These are phyloP conservation scores for Heliconius himera DNA, from an alignment of 1,140 invertebrate species.

Conservation along the genomic window DNA sequence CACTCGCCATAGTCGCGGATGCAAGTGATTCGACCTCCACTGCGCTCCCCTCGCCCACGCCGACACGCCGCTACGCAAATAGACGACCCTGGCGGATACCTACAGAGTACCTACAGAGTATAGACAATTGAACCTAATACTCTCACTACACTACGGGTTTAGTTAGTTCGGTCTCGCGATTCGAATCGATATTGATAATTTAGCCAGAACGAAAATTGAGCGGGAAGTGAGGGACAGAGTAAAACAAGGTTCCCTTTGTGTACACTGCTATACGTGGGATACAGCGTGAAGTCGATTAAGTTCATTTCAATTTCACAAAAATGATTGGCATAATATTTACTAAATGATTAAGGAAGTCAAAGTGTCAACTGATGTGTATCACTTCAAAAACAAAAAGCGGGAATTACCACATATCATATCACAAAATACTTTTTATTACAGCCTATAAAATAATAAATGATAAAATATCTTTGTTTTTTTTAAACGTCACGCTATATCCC, in stretches of 20 bases:
- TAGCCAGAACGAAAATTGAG: too few species aligned
- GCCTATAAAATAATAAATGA: background rate
- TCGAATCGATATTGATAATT: too few species aligned
- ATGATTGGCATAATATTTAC: background rate
- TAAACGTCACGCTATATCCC: too few species aligned
- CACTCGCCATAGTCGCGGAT: background rate
- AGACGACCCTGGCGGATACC: slow-evolving; percentile 30
- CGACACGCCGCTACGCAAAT: slow-evolving; percentile 31
- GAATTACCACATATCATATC: background rate
- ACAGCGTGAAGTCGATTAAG: too few species aligned
- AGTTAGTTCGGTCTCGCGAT: background rate
- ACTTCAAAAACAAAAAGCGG: background rate
- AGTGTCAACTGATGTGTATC: background rate
- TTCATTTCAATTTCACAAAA: background rate
- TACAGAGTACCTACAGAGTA: background rate
- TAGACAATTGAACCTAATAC: slow-evolving; percentile 25
- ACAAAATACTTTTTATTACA: background rate
- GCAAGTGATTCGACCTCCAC: slow-evolving; percentile 59
- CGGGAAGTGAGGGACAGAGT: too few species aligned
- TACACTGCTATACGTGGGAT: background rate
- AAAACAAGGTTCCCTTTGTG: background rate
- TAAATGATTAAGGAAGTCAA: background rate
- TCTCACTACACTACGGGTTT: background rate
- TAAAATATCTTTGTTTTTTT: background rate
- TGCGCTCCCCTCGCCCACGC: slow-evolving; percentile 19